Percentiles rank a stretch among this genome's conserved stretches.
These are phyloP conservation scores for Drosophila melanica DNA, from an alignment of 1,140 invertebrate genomes.

Conservation along the genomic window DNA sequence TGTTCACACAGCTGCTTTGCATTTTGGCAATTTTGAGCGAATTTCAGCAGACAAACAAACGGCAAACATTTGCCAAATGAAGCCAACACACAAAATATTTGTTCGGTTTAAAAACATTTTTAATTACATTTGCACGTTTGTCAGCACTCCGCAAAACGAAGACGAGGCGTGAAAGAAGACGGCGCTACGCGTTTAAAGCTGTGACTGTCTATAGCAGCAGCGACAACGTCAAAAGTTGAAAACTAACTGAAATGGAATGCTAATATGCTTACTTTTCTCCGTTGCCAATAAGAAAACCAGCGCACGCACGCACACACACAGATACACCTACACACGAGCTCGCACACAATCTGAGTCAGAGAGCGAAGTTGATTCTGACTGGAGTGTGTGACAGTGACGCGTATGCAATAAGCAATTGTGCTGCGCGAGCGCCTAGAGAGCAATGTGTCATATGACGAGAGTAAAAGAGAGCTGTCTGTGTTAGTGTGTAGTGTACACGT, in stretches of 20 bases:
- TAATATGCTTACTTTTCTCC: constrained; percentile 74
- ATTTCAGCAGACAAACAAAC: constrained; percentile 17
- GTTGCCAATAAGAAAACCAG: constrained; percentile 77
- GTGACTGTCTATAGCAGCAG: constrained; percentile 7
- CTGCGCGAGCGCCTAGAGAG: constrained; percentile 45
- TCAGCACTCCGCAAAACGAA: constrained; percentile 8
- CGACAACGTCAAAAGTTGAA: constrained; percentile 71
- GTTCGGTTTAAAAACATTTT: constrained; percentile 36
- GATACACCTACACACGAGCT: neutral
- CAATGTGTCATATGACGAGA: constrained; percentile 6
- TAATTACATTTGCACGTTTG: constrained; percentile 36
- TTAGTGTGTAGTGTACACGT: constrained; percentile 51
- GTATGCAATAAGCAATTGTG: constrained; percentile 66
- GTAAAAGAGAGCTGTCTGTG: constrained; percentile 15
- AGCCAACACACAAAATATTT: constrained; percentile 49
- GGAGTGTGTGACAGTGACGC: constrained; percentile 68
- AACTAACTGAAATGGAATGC: constrained; percentile 81
- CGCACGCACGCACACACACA: constrained; percentile 59
- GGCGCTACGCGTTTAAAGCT: constrained; percentile 21
- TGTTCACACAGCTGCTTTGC: constrained; percentile 52
- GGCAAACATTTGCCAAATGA: neutral
- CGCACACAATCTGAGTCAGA: constrained; percentile 20
- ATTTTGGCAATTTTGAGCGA: constrained; percentile 27
- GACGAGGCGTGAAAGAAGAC: constrained; percentile 22
- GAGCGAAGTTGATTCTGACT: constrained; percentile 59